Evolutionary conservation across 2,113 vertebrate genomes (phyloP).

Genomic region (Nyctibius bracteatus): DNA sequence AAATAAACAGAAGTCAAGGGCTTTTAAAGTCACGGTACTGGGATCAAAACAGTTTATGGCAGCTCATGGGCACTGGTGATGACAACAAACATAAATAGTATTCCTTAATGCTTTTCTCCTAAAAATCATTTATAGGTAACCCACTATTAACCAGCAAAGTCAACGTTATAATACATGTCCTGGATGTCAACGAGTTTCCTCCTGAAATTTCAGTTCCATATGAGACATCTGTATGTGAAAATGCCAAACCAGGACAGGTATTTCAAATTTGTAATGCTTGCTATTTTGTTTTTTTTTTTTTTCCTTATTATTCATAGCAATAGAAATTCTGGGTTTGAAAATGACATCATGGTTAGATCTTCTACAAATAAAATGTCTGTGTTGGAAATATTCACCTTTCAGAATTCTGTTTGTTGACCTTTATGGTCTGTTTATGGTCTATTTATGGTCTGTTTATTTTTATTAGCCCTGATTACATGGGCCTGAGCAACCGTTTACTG

Average conservation of each 20-base stretch:
- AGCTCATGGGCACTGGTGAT: background rate
- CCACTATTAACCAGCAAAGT: conserved; percentile 90
- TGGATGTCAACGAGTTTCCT: conserved; percentile 97
- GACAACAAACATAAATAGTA: background rate
- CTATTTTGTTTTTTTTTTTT: background rate
- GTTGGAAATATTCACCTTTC: background rate
- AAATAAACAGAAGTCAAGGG: background rate
- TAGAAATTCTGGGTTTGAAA: background rate
- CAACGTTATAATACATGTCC: conserved; percentile 87
- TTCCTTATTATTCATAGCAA: background rate
- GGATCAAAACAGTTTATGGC: background rate
- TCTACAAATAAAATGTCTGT: background rate
- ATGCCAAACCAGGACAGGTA: conserved; percentile 92
- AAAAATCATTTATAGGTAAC: conserved; percentile 79
- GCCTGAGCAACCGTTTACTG: background rate
- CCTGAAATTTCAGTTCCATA: conserved; percentile 91
- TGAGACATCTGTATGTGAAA: conserved; percentile 94
- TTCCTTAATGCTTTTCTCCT: conserved; percentile 3
- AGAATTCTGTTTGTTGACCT: background rate
- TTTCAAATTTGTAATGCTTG: background rate
- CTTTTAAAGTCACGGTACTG: background rate
- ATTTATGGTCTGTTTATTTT: too few species aligned
- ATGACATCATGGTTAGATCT: background rate
- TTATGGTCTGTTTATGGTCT: background rate
- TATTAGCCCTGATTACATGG: background rate